Evolutionary conservation across 2,113 vertebrate genomes (phyloP).

Genomic region (Eretmochelys imbricata): DNA sequence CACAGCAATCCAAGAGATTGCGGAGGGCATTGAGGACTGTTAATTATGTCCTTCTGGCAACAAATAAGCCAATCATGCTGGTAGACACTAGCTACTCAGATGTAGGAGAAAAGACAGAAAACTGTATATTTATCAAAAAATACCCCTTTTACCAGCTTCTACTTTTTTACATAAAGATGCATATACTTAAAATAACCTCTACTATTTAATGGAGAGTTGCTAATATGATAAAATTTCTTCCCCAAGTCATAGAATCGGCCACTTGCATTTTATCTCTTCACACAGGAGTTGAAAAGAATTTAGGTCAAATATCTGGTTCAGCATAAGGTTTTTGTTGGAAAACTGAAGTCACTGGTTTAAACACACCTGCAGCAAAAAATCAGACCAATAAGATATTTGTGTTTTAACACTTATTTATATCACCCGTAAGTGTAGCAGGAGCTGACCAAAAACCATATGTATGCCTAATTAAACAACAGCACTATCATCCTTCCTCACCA

Average conservation of each 20-base stretch:
- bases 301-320: neutral
- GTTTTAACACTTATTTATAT: neutral
- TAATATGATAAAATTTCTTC: slow-evolving; percentile 18
- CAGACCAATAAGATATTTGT: slow-evolving; percentile 19
- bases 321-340: slow-evolving; percentile 39
- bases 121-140: neutral
- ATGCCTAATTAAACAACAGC: neutral
- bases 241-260: slow-evolving; percentile 23
- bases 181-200: neutral
- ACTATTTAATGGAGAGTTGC: neutral
- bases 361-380: slow-evolving; percentile 60
- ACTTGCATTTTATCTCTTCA: slow-evolving; percentile 19
- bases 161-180: neutral
- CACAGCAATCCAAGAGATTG: neutral
- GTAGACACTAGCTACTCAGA: neutral
- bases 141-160: neutral
- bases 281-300: slow-evolving; percentile 35
- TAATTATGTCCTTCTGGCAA: neutral
- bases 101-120: neutral
- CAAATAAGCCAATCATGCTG: neutral
- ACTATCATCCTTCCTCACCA: neutral
- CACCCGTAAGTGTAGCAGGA: too few species aligned
- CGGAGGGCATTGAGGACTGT: neutral
- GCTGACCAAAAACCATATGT: neutral
- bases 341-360: slow-evolving; percentile 65